These are phyloP conservation scores for Ctenopoma kingsleyae DNA, from an alignment of 2,797 vertebrate species.

Conservation along the genomic window DNA sequence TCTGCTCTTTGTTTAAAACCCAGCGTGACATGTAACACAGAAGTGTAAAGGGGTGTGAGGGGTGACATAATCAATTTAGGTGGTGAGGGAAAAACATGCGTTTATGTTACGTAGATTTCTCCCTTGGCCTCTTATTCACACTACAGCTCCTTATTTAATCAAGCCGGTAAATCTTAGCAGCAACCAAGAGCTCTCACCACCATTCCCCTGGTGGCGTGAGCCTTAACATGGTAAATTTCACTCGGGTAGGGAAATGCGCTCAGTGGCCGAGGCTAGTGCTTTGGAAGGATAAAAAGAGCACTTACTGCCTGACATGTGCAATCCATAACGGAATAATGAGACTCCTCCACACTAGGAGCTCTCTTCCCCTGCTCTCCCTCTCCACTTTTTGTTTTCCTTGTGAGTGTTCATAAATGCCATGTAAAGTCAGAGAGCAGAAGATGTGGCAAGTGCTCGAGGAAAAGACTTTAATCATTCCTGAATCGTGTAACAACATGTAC, in stretches of 20 bases:
- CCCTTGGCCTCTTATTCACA: constrained; percentile 78
- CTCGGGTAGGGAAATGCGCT: constrained; percentile 77
- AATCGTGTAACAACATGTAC: constrained; percentile 55
- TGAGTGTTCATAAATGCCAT: constrained; percentile 72
- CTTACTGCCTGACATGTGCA: constrained; percentile 84
- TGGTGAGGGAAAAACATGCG: constrained; percentile 62
- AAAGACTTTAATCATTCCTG: constrained; percentile 63
- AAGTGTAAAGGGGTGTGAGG: constrained; percentile 40
- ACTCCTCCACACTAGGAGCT: constrained; percentile 73
- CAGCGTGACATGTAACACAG: constrained; percentile 72
- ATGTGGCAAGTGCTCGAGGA: constrained; percentile 64
- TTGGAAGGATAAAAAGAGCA: constrained; percentile 83
- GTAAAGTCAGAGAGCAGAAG: constrained; percentile 75
- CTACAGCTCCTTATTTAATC: constrained; percentile 83
- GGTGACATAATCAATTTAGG: constrained; percentile 72
- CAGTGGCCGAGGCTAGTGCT: constrained; percentile 73
- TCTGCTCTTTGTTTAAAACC: constrained; percentile 76
- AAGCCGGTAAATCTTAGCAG: constrained; percentile 78
- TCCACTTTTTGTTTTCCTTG: constrained; percentile 72
- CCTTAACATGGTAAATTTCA: constrained; percentile 86
- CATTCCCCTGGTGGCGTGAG: constrained; percentile 75
- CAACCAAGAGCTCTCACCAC: constrained; percentile 64
- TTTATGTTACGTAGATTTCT: constrained; percentile 74
- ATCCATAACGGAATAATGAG: constrained; percentile 88
- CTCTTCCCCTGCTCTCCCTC: constrained; percentile 48